These are phyloP conservation scores for Anas platyrhynchos DNA, from an alignment of 2,113 vertebrate species.

Conservation along the genomic window DNA sequence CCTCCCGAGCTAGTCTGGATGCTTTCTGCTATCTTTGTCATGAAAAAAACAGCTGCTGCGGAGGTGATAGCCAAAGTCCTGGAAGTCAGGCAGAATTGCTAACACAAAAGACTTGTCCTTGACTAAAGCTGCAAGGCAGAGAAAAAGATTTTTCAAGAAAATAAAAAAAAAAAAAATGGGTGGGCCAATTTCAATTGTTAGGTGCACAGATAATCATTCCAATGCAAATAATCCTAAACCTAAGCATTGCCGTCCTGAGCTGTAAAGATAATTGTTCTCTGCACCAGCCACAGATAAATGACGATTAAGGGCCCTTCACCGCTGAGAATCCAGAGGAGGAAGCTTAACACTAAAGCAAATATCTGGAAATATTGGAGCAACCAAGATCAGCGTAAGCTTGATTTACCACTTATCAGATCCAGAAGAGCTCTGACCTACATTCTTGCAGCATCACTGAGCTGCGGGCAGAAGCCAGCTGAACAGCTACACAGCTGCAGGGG, in stretches of 20 bases:
- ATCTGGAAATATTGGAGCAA: background rate
- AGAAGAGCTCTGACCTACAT: slow-evolving; percentile 59
- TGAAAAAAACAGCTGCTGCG: background rate
- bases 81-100: background rate
- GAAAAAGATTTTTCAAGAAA: background rate
- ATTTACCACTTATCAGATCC: background rate
- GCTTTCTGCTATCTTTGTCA: background rate
- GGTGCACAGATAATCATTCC: background rate
- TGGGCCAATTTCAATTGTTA: background rate
- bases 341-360: background rate
- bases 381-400: background rate
- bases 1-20: background rate
- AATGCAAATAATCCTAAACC: background rate
- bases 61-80: rapidly evolving
- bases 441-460: background rate
- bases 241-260: background rate
- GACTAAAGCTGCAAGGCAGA: background rate
- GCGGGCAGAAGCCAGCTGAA: background rate
- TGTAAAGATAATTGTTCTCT: rapidly evolving
- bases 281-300: background rate
- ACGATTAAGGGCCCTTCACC: background rate
- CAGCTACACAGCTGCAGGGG: background rate
- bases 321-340: background rate
- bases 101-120: background rate
- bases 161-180: background rate